Percentiles rank a stretch among this genome's conserved stretches.
These are phyloP conservation scores for Chironomus tentans DNA, from an alignment of 2,888 invertebrate genomes.

Conservation along the genomic window DNA sequence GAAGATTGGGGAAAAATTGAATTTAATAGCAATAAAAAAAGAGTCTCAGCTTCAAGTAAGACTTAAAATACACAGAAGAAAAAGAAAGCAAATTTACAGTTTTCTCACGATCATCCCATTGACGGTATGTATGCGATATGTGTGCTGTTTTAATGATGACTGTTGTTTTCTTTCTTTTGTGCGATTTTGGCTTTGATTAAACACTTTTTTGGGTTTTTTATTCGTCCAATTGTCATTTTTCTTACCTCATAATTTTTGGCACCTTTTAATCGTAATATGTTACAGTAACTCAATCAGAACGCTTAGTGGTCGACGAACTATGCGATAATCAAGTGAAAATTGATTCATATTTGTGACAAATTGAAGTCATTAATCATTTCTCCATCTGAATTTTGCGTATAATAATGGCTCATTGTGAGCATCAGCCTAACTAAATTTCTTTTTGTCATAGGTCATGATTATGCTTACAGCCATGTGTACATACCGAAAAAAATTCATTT, in stretches of 20 bases:
- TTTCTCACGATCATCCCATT: neutral
- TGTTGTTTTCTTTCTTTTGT: neutral
- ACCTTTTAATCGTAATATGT: neutral
- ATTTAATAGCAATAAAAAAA: neutral
- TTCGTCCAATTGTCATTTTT: neutral
- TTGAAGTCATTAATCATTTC: no score
- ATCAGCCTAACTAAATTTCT: neutral
- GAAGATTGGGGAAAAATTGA: neutral
- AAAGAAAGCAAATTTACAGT: constrained; percentile 10
- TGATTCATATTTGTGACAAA: neutral
- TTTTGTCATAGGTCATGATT: constrained; percentile 21
- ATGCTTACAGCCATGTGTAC: neutral
- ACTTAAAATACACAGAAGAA: neutral
- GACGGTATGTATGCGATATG: no score
- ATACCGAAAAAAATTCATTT: neutral
- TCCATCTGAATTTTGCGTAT: neutral
- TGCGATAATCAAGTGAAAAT: constrained; percentile 18
- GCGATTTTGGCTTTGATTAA: neutral
- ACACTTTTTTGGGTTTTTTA: neutral
- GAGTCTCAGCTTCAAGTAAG: neutral
- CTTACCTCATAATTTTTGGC: neutral
- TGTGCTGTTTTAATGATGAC: neutral
- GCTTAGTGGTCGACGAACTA: neutral
- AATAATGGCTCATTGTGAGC: neutral
- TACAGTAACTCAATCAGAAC: neutral